phyloP scores from a whole-genome alignment of 2,888 invertebrate genomes.

The Actias luna region DNA sequence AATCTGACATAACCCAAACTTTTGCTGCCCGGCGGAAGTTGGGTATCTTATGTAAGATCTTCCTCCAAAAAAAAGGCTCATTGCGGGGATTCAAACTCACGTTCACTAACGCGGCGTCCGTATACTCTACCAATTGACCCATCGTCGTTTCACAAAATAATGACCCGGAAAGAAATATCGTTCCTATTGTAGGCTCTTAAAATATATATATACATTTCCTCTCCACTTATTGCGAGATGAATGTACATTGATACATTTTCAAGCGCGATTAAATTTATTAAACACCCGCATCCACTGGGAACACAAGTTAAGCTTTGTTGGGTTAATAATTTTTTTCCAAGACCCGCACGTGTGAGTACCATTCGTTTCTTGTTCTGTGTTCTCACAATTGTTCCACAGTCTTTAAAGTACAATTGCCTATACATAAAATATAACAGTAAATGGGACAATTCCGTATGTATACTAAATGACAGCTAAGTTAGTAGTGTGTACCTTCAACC shows the following conservation, averaged over 20 bases:
- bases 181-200: neutral
- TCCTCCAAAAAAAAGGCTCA: no score
- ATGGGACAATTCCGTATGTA: no score
- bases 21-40: no score
- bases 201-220: neutral
- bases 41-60: no score
- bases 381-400: neutral
- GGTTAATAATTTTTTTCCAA: neutral
- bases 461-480: no score
- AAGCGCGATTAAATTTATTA: neutral
- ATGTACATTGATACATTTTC: neutral
- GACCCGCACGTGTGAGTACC: neutral
- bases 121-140: no score
- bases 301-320: conserved; percentile 4
- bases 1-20: no score
- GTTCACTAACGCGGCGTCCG: no score
- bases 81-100: no score
- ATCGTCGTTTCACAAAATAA: no score
- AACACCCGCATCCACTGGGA: neutral
- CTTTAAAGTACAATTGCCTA: neutral
- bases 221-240: neutral
- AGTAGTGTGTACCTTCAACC: no score
- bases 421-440: no score
- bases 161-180: neutral
- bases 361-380: neutral